Percentiles rank a stretch among this genome's conserved stretches.
These are phyloP conservation scores for Empis stercorea DNA, from an alignment of 2,888 invertebrate species.

Conservation along the genomic window DNA sequence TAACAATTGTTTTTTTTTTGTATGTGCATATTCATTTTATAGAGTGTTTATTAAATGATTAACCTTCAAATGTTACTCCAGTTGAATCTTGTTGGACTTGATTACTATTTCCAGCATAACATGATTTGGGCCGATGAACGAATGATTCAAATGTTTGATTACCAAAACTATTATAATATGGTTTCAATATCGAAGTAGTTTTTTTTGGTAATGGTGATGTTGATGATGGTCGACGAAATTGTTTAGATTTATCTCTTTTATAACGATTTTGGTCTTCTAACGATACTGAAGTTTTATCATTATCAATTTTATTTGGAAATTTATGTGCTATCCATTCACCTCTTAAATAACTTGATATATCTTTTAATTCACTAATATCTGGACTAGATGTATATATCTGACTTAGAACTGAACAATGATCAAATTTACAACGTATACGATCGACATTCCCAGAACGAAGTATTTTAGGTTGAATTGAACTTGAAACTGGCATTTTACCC, in stretches of 20 bases:
- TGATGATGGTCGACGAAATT: slow-evolving; percentile 42
- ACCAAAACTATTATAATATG: slow-evolving; percentile 41
- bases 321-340: slow-evolving; percentile 72
- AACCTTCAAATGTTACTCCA: slow-evolving; percentile 34
- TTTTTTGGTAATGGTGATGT: slow-evolving; percentile 38
- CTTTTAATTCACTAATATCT: slow-evolving; percentile 59
- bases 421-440: slow-evolving; percentile 43
- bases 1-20: too few relatives aligned
- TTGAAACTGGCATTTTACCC: not conserved
- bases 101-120: slow-evolving; percentile 51
- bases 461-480: slow-evolving; percentile 39
- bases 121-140: slow-evolving; percentile 59
- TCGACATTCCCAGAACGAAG: slow-evolving; percentile 48
- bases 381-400: slow-evolving; percentile 73
- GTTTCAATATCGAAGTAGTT: slow-evolving; percentile 36
- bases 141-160: slow-evolving; percentile 60
- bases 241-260: not conserved
- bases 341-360: slow-evolving; percentile 64
- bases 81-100: slow-evolving; percentile 23
- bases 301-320: slow-evolving; percentile 57
- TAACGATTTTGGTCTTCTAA: not conserved
- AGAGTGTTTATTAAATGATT: slow-evolving; percentile 4
- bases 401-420: slow-evolving; percentile 45
- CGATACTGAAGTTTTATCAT: slow-evolving; percentile 32
- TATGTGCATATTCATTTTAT: too few relatives aligned